Conservation (phyloP, 2,888 invertebrate species). For the Caenorhabditis sp. region DNA sequence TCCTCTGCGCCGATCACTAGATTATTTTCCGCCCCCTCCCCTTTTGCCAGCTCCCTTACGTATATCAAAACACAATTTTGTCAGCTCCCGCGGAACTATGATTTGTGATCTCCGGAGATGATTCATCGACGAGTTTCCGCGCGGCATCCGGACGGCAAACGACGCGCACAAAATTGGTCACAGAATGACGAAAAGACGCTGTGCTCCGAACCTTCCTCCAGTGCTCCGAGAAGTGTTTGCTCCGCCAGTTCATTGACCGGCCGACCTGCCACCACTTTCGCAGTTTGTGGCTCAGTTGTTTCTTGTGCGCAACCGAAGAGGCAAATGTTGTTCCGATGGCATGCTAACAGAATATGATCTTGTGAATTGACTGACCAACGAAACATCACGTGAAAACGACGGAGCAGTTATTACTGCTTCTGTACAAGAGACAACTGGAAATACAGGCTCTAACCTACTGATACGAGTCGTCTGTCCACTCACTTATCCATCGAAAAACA, state of each 20-base stretch:
- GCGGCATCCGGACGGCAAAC: conserved; percentile 42
- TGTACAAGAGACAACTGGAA: conserved; percentile 37
- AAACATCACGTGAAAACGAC: neutral
- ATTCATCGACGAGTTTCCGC: conserved; percentile 40
- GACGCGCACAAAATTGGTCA: conserved; percentile 47
- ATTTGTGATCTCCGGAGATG: conserved; percentile 31
- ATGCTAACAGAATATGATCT: neutral
- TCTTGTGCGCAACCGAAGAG: conserved; percentile 9
- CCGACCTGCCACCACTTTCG: conserved; percentile 30
- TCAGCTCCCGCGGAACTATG: conserved; percentile 9
- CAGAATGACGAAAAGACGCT: conserved; percentile 39
- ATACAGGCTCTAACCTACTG: conserved; percentile 25
- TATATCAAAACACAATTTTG: conserved; percentile 18
- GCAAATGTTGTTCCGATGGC: conserved; percentile 43
- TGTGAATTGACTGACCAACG: conserved; percentile 18
- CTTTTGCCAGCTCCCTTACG: neutral
- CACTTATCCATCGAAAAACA: conserved; percentile 44
- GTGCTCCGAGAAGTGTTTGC: conserved; percentile 28
- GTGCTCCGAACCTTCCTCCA: no score
- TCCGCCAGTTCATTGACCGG: conserved; percentile 23
- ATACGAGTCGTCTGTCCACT: conserved; percentile 28
- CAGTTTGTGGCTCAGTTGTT: conserved; percentile 39
- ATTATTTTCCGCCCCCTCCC: neutral
- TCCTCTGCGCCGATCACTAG: neutral
- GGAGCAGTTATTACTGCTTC: conserved; percentile 1